Percentiles rank a stretch among this genome's conserved stretches.
phyloP scores from a whole-genome alignment of 2,888 invertebrate genomes.

The Melieria picta region DNA sequence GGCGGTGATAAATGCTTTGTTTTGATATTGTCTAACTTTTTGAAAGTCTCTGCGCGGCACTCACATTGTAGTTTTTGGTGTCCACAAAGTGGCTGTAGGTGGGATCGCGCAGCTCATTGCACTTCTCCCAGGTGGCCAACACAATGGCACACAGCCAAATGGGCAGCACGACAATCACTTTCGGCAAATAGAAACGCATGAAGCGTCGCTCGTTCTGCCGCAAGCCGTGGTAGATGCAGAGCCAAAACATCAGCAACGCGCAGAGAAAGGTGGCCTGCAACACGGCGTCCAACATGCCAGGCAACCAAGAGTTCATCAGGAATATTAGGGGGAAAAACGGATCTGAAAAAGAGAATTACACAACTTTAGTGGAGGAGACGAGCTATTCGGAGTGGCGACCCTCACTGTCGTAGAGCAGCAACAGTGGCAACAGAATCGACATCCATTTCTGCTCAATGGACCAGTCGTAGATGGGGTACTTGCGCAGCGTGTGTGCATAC shows the following conservation, averaged over 20 bases:
- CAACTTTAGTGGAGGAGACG: neutral
- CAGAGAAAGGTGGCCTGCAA: slow-evolving; percentile 91
- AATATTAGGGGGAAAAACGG: slow-evolving; percentile 93
- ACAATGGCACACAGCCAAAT: slow-evolving; percentile 89
- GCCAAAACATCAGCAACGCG: slow-evolving; percentile 90
- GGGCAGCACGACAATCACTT: slow-evolving; percentile 84
- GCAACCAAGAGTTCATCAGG: slow-evolving; percentile 87
- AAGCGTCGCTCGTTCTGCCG: slow-evolving; percentile 90
- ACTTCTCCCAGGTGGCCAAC: slow-evolving; percentile 89
- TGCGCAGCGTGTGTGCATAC: slow-evolving; percentile 89
- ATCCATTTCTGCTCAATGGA: slow-evolving; percentile 98
- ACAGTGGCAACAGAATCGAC: slow-evolving; percentile 83
- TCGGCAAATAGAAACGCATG: slow-evolving; percentile 89
- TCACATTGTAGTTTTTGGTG: slow-evolving; percentile 83
- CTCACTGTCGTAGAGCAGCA: slow-evolving; percentile 93
- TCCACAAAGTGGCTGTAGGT: slow-evolving; percentile 91
- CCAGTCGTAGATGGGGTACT: slow-evolving; percentile 92
- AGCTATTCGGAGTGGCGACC: neutral
- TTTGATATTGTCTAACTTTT: slow-evolving; percentile 49
- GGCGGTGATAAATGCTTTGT: slow-evolving; percentile 59
- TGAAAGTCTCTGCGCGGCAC: slow-evolving; percentile 45
- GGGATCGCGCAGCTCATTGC: slow-evolving; percentile 88
- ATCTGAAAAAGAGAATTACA: slow-evolving; percentile 71
- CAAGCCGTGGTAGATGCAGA: slow-evolving; percentile 94
- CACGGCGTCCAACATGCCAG: slow-evolving; percentile 90